Conservation (phyloP, 2,888 invertebrate species). For the Caenorhabditis uteleia region DNA sequence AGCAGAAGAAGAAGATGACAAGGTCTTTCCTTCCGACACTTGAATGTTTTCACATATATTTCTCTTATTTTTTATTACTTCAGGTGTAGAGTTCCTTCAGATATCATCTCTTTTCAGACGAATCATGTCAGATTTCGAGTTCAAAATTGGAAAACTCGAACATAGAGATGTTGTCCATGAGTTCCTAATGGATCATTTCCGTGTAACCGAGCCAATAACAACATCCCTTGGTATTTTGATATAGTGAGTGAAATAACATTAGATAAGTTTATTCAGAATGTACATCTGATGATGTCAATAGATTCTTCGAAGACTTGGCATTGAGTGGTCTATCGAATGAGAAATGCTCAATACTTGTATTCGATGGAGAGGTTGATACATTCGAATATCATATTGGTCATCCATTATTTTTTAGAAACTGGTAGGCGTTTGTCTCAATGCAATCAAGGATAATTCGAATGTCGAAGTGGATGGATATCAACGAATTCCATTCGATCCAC, state of each 20-base stretch:
- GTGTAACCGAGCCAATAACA: constrained; percentile 50
- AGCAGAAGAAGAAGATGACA: constrained; percentile 5
- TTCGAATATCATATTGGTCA: not conserved
- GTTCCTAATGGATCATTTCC: constrained; percentile 45
- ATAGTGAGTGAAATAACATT: not conserved
- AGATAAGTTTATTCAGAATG: constrained; percentile 19
- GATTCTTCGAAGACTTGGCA: constrained; percentile 51
- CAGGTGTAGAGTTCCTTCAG: too few relatives aligned
- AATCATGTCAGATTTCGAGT: constrained; percentile 16
- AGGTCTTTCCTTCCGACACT: constrained; percentile 1
- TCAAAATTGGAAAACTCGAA: constrained; percentile 12
- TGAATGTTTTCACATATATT: not conserved
- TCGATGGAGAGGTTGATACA: constrained; percentile 13
- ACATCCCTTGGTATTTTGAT: constrained; percentile 22
- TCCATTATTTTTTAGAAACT: constrained; percentile 21
- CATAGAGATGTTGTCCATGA: constrained; percentile 30
- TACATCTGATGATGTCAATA: constrained; percentile 37
- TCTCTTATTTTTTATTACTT: not conserved
- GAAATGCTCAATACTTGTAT: constrained; percentile 37
- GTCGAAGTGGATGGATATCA: not conserved
- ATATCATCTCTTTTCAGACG: not conserved
- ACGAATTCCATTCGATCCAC: constrained; percentile 34
- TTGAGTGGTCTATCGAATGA: constrained; percentile 37
- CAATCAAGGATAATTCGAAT: constrained; percentile 15
- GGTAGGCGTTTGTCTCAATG: constrained; percentile 40